Conservation (phyloP, 1,140 invertebrate genomes). For the Aleiodes sp. region DNA sequence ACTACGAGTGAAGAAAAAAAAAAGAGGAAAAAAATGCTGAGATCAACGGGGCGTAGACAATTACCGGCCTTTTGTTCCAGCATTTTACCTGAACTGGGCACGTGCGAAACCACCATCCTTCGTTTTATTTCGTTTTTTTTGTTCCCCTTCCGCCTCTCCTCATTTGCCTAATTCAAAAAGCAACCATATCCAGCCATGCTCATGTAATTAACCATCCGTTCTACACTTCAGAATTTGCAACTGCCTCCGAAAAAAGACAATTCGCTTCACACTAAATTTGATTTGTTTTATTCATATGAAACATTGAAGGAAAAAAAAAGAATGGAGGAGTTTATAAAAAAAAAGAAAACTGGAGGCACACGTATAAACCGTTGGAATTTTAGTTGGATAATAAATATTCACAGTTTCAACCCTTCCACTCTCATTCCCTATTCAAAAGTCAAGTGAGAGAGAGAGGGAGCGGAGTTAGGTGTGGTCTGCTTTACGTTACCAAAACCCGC, state of each 20-base stretch:
- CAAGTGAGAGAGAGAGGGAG: background rate
- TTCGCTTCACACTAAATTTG: background rate
- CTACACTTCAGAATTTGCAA: constrained; percentile 3
- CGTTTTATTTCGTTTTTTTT: too few relatives aligned
- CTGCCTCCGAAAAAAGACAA: background rate
- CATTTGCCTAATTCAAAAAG: background rate
- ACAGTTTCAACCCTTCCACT: background rate
- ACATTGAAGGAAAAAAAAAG: too few relatives aligned
- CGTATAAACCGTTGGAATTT: constrained; percentile 3
- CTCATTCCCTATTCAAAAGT: constrained; percentile 8
- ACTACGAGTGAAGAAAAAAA: background rate
- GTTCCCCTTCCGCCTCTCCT: background rate
- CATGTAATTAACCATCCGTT: constrained; percentile 29
- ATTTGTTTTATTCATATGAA: too few relatives aligned
- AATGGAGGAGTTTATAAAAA: too few relatives aligned
- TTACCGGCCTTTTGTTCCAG: constrained; percentile 15
- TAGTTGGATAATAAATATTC: constrained; percentile 27
- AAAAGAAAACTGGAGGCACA: background rate
- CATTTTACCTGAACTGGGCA: background rate
- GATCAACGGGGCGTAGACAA: constrained; percentile 4
- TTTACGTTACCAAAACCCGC: background rate
- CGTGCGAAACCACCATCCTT: background rate
- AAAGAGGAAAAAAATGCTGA: background rate
- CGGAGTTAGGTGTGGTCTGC: too few relatives aligned
- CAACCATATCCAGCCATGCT: background rate